phyloP scores from a whole-genome alignment of 2,888 invertebrate genomes.

The Limnephilus lunatus region DNA sequence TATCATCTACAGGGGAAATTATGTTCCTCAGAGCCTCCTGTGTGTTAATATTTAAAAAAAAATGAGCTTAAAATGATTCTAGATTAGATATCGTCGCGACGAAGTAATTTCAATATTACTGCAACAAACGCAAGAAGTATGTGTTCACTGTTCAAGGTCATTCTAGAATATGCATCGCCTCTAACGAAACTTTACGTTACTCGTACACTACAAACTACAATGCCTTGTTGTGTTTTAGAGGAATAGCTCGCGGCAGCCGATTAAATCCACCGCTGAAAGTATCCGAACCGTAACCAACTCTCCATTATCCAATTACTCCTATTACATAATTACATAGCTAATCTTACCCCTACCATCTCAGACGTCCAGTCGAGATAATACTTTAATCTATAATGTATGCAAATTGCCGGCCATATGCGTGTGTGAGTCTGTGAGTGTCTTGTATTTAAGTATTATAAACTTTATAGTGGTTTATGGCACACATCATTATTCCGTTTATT shows the following conservation, averaged over 20 bases:
- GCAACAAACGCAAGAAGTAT: neutral
- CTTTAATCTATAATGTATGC: constrained; percentile 23
- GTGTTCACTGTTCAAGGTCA: neutral
- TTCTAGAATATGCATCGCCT: neutral
- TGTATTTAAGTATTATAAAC: neutral
- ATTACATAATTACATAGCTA: constrained; percentile 6
- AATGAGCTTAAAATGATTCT: too few relatives aligned
- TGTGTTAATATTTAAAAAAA: too few relatives aligned
- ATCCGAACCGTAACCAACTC: constrained; percentile 6
- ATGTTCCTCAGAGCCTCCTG: too few relatives aligned
- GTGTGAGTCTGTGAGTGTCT: neutral
- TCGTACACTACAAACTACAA: neutral
- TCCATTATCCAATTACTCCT: constrained; percentile 16
- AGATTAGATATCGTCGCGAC: too few relatives aligned
- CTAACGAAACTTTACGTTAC: neutral
- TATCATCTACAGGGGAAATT: too few relatives aligned
- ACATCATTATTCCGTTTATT: constrained; percentile 24
- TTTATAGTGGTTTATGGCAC: neutral
- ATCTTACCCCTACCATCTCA: neutral
- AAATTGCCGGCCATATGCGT: neutral
- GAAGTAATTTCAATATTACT: too few relatives aligned
- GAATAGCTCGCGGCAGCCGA: neutral
- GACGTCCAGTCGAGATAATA: neutral
- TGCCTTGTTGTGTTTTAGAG: neutral
- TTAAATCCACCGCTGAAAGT: neutral